A percentile compares a stretch with the other conserved stretches of the same genome.
Evolutionary conservation across 2,888 invertebrate species (phyloP).

Genomic region (Drosophila emarginata): DNA sequence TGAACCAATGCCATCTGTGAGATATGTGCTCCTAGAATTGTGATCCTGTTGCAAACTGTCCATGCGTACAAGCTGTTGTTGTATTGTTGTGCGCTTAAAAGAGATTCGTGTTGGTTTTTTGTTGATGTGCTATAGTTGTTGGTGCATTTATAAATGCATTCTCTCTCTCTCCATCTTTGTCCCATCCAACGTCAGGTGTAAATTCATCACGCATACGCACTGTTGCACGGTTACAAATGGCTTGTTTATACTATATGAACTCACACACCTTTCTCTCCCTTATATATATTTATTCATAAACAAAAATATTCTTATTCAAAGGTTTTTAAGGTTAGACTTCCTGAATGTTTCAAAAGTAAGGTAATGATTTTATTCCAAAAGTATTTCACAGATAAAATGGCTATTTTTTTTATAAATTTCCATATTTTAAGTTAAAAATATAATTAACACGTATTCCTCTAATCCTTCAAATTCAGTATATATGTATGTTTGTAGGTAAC

Average conservation of each 20-base stretch:
- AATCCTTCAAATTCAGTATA: too few species aligned
- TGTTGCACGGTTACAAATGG: constrained; percentile 65
- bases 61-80: constrained; percentile 55
- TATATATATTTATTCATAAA: neutral
- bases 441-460: too few species aligned
- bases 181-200: constrained; percentile 18
- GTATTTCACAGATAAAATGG: too few species aligned
- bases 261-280: neutral
- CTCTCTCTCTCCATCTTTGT: neutral
- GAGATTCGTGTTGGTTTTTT: constrained; percentile 16
- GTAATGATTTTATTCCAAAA: too few species aligned
- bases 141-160: constrained; percentile 27
- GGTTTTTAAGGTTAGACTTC: too few species aligned
- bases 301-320: too few species aligned
- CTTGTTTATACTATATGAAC: constrained; percentile 14
- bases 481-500: neutral
- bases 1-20: constrained; percentile 50
- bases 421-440: too few species aligned
- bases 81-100: constrained; percentile 67
- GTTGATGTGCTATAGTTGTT: constrained; percentile 4
- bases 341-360: too few species aligned
- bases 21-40: constrained; percentile 38
- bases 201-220: constrained; percentile 61
- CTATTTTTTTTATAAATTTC: too few species aligned
- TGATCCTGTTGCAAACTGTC: constrained; percentile 59